Percentiles rank a stretch among this genome's conserved stretches.
Evolutionary conservation across 2,797 vertebrate genomes (phyloP).

Genomic region (Spondyliosoma cantharus): DNA sequence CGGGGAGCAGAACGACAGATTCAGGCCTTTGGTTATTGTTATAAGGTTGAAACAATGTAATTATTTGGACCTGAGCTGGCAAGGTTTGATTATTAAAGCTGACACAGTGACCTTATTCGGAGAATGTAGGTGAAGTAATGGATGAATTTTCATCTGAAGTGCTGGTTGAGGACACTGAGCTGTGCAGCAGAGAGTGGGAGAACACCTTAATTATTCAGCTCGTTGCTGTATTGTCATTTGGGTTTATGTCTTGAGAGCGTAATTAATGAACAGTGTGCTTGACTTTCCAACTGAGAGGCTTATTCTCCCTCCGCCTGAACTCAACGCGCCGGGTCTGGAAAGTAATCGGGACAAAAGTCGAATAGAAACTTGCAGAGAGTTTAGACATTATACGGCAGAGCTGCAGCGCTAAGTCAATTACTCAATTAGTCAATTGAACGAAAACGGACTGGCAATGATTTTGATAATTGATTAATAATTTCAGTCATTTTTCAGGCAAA

Average conservation of each 20-base stretch:
- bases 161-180: background rate
- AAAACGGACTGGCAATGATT: too few species aligned
- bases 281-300: conserved; percentile 4
- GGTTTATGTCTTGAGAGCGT: conserved; percentile 1
- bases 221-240: background rate
- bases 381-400: background rate
- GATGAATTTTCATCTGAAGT: conserved; percentile 12
- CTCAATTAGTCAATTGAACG: too few species aligned
- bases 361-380: background rate
- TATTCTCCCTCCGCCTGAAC: background rate
- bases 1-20: conserved; percentile 37
- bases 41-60: conserved; percentile 8
- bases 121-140: conserved; percentile 31
- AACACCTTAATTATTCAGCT: conserved; percentile 25
- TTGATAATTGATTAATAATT: too few species aligned
- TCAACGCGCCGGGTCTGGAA: background rate
- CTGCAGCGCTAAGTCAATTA: too few species aligned
- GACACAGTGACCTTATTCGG: conserved; percentile 50
- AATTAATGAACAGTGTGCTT: conserved; percentile 27
- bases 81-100: conserved; percentile 14
- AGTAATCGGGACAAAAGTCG: background rate
- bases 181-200: conserved; percentile 7
- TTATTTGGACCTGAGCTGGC: background rate
- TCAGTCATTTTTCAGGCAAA: too few species aligned
- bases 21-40: background rate